phyloP scores from a whole-genome alignment of 1,140 invertebrate genomes.

The Battus philenor region DNA sequence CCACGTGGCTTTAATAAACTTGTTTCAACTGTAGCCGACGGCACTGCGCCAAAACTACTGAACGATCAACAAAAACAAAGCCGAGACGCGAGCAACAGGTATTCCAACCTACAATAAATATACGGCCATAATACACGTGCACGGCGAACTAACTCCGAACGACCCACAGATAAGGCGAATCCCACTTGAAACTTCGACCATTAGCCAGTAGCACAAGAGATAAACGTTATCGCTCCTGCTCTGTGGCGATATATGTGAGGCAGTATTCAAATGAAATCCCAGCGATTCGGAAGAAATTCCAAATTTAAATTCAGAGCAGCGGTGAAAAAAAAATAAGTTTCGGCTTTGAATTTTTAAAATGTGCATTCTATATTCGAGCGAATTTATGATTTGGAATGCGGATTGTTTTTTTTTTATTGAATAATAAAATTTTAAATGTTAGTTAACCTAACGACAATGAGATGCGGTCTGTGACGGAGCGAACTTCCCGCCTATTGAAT shows the following conservation, averaged over 20 bases:
- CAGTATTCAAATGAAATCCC: conserved; percentile 24
- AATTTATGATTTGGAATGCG: background rate
- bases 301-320: conserved; percentile 49
- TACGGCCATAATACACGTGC: conserved; percentile 12
- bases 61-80: conserved; percentile 65
- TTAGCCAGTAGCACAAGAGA: conserved; percentile 12
- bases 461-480: conserved; percentile 24
- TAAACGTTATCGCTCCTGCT: conserved; percentile 10
- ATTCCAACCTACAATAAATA: conserved; percentile 19
- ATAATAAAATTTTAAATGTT: conserved; percentile 23
- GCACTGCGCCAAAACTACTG: conserved; percentile 38
- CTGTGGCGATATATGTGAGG: conserved; percentile 19
- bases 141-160: conserved; percentile 18
- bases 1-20: conserved; percentile 30
- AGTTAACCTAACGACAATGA: conserved; percentile 34
- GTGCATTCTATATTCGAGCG: conserved; percentile 25
- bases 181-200: conserved; percentile 11
- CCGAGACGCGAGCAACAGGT: conserved; percentile 48
- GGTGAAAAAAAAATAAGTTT: conserved; percentile 28
- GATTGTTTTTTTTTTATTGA: conserved; percentile 5
- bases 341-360: conserved; percentile 43
- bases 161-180: conserved; percentile 15
- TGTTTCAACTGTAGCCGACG: conserved; percentile 20
- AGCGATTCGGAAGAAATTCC: conserved; percentile 31
- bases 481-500: conserved; percentile 57